Percentiles rank a stretch among this genome's conserved stretches.
Conservation (phyloP, 2,797 vertebrate species). For the Notoglanidium macrostoma region DNA sequence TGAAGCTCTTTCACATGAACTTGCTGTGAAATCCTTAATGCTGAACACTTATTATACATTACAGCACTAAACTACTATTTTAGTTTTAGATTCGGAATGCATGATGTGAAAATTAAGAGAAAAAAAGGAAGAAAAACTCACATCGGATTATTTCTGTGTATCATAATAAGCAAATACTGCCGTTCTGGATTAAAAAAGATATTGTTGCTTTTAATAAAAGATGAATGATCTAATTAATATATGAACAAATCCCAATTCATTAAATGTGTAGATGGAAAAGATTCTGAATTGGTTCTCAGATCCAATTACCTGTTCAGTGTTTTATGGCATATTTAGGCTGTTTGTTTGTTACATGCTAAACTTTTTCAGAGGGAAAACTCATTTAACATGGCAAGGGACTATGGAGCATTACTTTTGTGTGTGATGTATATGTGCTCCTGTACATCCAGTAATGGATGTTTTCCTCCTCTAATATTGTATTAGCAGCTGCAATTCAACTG, state of each 20-base stretch:
- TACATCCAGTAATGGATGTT: constrained; percentile 56
- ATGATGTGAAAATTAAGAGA: background rate
- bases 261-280: constrained; percentile 68
- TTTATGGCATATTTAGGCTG: constrained; percentile 69
- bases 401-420: constrained; percentile 45
- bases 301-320: constrained; percentile 73
- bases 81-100: background rate
- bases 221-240: constrained; percentile 70
- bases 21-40: constrained; percentile 9
- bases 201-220: constrained; percentile 33
- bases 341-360: constrained; percentile 58
- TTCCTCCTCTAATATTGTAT: constrained; percentile 61
- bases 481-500: constrained; percentile 62
- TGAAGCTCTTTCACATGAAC: background rate
- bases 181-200: constrained; percentile 26
- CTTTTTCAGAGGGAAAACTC: constrained; percentile 57
- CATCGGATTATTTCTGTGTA: background rate
- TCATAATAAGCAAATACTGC: constrained; percentile 20
- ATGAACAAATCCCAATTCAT: constrained; percentile 77
- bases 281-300: constrained; percentile 74
- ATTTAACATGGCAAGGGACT: constrained; percentile 58
- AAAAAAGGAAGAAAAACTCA: background rate
- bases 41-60: background rate
- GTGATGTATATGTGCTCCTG: constrained; percentile 64
- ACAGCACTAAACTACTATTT: background rate